Conservation (phyloP, 2,113 vertebrate genomes). For the Triplophysa siluroides region DNA sequence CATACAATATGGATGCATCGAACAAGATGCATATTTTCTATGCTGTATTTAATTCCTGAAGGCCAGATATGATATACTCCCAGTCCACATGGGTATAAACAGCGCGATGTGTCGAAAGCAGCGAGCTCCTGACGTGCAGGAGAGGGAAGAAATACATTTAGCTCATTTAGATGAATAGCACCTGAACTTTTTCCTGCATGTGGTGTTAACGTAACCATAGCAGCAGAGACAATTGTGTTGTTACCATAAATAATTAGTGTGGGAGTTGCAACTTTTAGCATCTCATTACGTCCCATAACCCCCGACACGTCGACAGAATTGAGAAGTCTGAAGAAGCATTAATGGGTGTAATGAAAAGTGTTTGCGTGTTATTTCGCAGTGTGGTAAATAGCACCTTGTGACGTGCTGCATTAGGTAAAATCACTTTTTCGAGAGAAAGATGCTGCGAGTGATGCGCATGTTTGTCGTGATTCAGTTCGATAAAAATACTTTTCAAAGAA, state of each 20-base stretch:
- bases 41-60: neutral
- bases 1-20: neutral
- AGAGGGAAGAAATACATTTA: constrained; percentile 23
- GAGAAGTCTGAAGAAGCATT: neutral
- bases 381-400: neutral
- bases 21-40: neutral
- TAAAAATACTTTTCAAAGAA: constrained; percentile 25
- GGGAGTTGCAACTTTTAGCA: constrained; percentile 60
- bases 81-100: neutral
- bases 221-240: constrained; percentile 67
- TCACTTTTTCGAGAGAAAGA: neutral
- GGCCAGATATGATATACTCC: neutral
- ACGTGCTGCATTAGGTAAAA: neutral
- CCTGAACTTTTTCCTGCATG: constrained; percentile 49
- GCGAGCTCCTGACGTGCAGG: constrained; percentile 14
- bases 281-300: constrained; percentile 37
- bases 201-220: constrained; percentile 76
- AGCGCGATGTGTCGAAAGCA: neutral
- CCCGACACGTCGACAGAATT: neutral
- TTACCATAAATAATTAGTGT: constrained; percentile 70
- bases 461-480: constrained; percentile 15
- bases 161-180: constrained; percentile 17
- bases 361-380: neutral
- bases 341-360: constrained; percentile 1
- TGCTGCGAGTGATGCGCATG: neutral